Conservation (phyloP, 2,888 invertebrate genomes). For the Alloplasta piceator region DNA sequence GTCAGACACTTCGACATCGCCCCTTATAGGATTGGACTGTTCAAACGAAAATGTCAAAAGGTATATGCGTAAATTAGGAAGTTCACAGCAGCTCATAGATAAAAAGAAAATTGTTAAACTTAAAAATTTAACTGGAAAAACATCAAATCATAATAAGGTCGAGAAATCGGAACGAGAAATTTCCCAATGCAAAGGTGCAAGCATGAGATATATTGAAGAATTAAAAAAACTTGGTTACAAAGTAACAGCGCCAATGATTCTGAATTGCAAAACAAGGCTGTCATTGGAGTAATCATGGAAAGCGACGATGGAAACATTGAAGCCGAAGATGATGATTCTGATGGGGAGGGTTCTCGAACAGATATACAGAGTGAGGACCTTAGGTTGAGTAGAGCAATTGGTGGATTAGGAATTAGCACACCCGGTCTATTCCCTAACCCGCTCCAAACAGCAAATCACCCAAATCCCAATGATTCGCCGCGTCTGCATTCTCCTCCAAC, state of each 20-base stretch:
- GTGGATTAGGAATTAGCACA: constrained; percentile 6
- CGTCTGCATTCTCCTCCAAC: not conserved
- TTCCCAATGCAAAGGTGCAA: constrained; percentile 15
- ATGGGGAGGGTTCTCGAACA: constrained; percentile 19
- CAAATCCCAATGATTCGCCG: not conserved
- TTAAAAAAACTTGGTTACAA: constrained; percentile 21
- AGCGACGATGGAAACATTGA: constrained; percentile 26
- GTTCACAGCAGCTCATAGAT: constrained; percentile 11
- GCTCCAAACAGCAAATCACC: constrained; percentile 2
- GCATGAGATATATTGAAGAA: constrained; percentile 25
- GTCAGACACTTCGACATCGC: no score
- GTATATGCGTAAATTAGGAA: constrained; percentile 23
- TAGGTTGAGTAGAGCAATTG: not conserved
- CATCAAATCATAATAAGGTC: constrained; percentile 18
- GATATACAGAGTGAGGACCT: constrained; percentile 12
- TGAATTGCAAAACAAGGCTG: constrained; percentile 9
- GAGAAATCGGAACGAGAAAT: constrained; percentile 9
- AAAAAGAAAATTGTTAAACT: no score
- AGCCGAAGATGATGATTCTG: constrained; percentile 23
- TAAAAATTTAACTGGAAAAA: constrained; percentile 7
- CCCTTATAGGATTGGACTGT: constrained; percentile 17
- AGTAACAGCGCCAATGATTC: constrained; percentile 23
- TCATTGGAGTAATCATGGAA: constrained; percentile 18
- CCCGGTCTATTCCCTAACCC: constrained; percentile 4
- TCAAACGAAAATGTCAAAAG: constrained; percentile 18